These are phyloP conservation scores for Brachionus calyciflorus DNA, from an alignment of 1,140 invertebrate species.

Conservation along the genomic window DNA sequence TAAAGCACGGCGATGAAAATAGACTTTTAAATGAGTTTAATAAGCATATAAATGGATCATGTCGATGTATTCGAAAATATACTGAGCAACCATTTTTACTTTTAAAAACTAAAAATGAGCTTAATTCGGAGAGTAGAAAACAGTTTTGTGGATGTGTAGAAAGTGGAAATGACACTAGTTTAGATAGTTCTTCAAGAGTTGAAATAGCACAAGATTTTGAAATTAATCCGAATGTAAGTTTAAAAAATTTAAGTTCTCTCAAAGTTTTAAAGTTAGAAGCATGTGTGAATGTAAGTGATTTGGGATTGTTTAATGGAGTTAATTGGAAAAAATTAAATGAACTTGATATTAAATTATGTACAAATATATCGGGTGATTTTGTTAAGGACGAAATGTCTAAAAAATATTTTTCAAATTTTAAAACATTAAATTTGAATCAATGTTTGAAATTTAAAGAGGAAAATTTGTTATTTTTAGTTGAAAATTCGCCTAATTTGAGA, in stretches of 20 bases:
- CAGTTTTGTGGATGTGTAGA: background rate
- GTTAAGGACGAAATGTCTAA: background rate
- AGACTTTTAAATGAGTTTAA: conserved; percentile 16
- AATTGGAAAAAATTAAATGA: conserved; percentile 23
- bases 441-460: conserved; percentile 32
- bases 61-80: background rate
- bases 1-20: background rate
- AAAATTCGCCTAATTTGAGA: conserved; percentile 13
- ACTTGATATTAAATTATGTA: conserved; percentile 36
- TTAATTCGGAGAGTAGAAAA: background rate
- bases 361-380: conserved; percentile 32
- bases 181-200: background rate
- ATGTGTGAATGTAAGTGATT: conserved; percentile 36
- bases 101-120: conserved; percentile 19
- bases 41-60: conserved; percentile 27
- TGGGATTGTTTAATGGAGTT: conserved; percentile 23
- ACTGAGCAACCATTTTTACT: conserved; percentile 34
- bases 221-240: background rate
- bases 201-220: background rate
- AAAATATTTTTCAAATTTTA: conserved; percentile 19
- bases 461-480: conserved; percentile 1
- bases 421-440: conserved; percentile 10
- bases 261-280: conserved; percentile 8
- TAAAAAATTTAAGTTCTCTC: background rate
- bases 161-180: background rate